Evolutionary conservation across 35 echinoderm and acorn worm genomes (phyloP).

Genomic region (Apostichopus parvimensis): DNA sequence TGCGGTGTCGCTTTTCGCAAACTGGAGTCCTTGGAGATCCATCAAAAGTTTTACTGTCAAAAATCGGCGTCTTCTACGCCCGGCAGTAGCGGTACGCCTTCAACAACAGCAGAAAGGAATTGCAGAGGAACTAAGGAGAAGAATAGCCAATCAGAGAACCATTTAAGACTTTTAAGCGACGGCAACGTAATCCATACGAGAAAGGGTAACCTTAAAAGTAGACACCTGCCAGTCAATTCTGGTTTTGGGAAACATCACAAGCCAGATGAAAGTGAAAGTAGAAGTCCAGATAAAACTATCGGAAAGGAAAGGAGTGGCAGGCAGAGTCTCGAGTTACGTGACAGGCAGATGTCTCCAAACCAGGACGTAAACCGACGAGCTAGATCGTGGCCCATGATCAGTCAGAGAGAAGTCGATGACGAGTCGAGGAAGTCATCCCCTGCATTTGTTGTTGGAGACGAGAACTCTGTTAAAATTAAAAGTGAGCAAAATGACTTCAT

Average conservation of each 20-base stretch:
- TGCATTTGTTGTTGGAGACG: too few species aligned
- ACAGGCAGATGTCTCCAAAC: background rate
- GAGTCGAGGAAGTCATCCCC: background rate
- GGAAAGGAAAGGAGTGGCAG: background rate
- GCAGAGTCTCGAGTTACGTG: background rate
- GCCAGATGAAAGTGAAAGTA: background rate
- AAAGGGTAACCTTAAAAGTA: background rate
- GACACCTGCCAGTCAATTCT: background rate
- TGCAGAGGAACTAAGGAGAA: background rate
- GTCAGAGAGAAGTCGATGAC: background rate
- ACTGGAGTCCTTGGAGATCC: constrained; percentile 61
- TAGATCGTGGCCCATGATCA: background rate
- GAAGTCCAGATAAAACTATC: background rate
- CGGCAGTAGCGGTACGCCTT: background rate
- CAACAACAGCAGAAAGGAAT: background rate
- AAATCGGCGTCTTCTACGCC: background rate
- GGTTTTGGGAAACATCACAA: background rate
- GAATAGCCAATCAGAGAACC: background rate
- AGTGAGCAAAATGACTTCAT: background rate
- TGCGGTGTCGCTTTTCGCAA: constrained; percentile 73
- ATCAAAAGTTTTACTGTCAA: constrained; percentile 72
- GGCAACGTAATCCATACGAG: background rate
- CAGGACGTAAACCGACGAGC: background rate
- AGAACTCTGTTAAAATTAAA: background rate
- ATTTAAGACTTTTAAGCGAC: background rate